Conservation (phyloP, 2,797 vertebrate species). For the Eutrigla gurnardus region DNA sequence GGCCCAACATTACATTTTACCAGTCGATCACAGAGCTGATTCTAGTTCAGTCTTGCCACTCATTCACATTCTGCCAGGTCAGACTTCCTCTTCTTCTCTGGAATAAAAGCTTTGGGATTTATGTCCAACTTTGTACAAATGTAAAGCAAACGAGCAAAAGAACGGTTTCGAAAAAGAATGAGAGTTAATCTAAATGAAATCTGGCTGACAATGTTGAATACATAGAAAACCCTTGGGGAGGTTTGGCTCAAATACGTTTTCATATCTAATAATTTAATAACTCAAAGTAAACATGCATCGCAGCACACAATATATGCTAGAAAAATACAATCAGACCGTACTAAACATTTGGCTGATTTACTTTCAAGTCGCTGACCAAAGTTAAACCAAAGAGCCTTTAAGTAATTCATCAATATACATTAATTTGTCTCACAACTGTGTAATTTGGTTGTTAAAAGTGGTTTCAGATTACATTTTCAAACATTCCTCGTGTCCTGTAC, state of each 20-base stretch:
- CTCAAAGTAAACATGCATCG: constrained; percentile 38
- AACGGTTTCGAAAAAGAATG: constrained; percentile 26
- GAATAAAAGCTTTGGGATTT: constrained; percentile 15
- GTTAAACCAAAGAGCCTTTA: constrained; percentile 29
- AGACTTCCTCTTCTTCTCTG: not conserved
- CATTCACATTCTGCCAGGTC: constrained; percentile 7
- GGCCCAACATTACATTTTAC: not conserved
- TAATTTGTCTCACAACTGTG: constrained; percentile 5
- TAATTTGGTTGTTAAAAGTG: not conserved
- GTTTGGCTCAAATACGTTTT: constrained; percentile 62
- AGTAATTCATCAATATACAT: constrained; percentile 24
- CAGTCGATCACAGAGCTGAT: not conserved
- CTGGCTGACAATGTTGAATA: constrained; percentile 56
- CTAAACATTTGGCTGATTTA: constrained; percentile 60
- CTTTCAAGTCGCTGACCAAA: constrained; percentile 34
- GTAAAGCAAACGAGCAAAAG: constrained; percentile 18
- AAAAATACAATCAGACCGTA: constrained; percentile 49
- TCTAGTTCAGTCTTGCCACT: not conserved
- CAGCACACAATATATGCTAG: constrained; percentile 5
- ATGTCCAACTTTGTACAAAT: constrained; percentile 13
- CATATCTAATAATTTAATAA: constrained; percentile 72
- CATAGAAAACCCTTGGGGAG: constrained; percentile 58
- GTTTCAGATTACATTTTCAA: not conserved
- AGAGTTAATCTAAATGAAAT: constrained; percentile 83
- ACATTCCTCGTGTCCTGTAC: not conserved